Base-by-base conservation (phyloP, 1,140 invertebrate species). In the Papilio polyxenes region DNA sequence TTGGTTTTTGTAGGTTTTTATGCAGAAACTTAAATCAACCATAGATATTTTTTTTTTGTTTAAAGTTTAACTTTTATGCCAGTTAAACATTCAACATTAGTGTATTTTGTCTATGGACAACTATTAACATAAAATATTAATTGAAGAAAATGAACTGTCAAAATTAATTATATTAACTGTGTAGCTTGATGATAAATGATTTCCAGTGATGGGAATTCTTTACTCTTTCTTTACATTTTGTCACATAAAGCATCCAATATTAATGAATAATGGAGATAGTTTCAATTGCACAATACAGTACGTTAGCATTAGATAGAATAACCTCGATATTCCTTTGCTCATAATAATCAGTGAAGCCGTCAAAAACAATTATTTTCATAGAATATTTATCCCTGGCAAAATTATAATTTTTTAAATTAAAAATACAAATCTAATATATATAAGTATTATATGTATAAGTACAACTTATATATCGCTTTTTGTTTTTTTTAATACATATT, bases 381-480 rank as follows among this genome's bases (percentile, higher is more conserved):
- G 48, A 65, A 65, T 80, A 80, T 80, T 20, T 53, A 48, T 65
- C 62, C 7, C 23, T 48, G 37, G 8, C 59, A 69, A 15, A 31
- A 3, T 65, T 65, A 31, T 31, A 31, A 2, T 44, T 37, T 37
- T 1, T 37, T 40, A 20, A 48, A 49, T 15, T 48, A 80, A 40
- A 76, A 6, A 76, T 76, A 65, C 48, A 51, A 76, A 76, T 23
- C 20, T 76, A 31, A 20, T 11, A 51, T 75, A 48, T 44, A 75
- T 49, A 10, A 65, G 3, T 80, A 80, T 69, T 69, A 23, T 80
- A 80, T 80, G 40, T 65, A 62, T 79, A 79, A 79, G 77, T 79
- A 80, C 78, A 80, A 80, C 49, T 49, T 80, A 80, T 80, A 49
- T 80, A 80, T 80, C 31, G 59, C 78, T 80, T 69, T 80, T 11